Evolutionary conservation across 2,888 invertebrate genomes (phyloP), one percentile per base, ranked within the genome.

Genomic region (Flabesymbios commensalis): DNA sequence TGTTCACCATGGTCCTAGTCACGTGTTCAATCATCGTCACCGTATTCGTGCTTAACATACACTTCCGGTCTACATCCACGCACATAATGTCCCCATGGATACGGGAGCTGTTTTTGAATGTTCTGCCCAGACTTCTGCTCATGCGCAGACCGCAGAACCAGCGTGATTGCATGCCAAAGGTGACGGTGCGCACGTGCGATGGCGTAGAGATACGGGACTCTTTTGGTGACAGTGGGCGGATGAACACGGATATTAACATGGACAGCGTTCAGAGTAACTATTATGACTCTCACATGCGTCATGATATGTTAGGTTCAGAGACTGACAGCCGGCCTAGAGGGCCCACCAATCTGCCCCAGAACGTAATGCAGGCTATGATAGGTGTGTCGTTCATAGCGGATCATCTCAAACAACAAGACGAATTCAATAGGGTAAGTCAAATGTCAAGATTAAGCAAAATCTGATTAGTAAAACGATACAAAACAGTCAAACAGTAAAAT

Each of bases 21-120:
- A 97, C 97, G 57, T 93, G 97, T 85, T 84, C 85, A 19, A 97
- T 97, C 87, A 94, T 96, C 83, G 93, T 97, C 76, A 97, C 97
- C 43, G 97, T 98, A 72, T 93, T 96, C 74, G 95, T 97, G 47
- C 87, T 98, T 67, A 97, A 97, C 84, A 94, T 96, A 64, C 96
- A 98, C 86, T 97, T 97, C 85, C 90, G 97, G 55, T 94, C 95
- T 54, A 96, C 97, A 48, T 94, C 96, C 85, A 98, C 97, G 47
- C 97, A 97, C 85, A 89, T 90, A 79, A 98, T 98, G 97, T 93
- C 96, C 63, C 94, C 94, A 17, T 98, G 97, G 97, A 94, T 97
- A 64, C 91, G 93, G 79, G 86, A 92, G 69, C 91, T 97, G 60
- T 96, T 96, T 85, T 94, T 95, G 70, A 94, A 97, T 84, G 92